Conservation (phyloP, 2,797 vertebrate genomes). For the Erpetoichthys calabaricus region DNA sequence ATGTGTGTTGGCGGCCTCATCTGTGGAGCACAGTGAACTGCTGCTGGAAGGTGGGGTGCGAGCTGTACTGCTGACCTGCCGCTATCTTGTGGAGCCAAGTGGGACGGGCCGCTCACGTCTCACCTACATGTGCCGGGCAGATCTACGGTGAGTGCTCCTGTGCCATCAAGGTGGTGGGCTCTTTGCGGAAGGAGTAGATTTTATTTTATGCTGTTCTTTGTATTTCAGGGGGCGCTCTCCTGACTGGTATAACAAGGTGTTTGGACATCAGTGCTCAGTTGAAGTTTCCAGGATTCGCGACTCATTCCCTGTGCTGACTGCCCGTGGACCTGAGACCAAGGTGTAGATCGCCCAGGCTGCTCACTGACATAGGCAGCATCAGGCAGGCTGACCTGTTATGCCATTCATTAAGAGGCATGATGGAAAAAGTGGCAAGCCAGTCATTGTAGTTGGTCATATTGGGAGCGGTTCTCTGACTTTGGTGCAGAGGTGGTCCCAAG, state of each 20-base stretch:
- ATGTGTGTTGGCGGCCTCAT: slow-evolving; percentile 55
- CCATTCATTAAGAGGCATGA: not conserved
- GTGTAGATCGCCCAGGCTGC: slow-evolving; percentile 21
- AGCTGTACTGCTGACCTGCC: slow-evolving; percentile 57
- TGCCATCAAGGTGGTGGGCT: not conserved
- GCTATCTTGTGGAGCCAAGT: slow-evolving; percentile 60
- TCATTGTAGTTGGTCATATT: not conserved
- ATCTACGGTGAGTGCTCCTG: slow-evolving; percentile 48
- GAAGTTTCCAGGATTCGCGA: slow-evolving; percentile 66
- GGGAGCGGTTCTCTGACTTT: not conserved
- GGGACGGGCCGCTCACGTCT: slow-evolving; percentile 50
- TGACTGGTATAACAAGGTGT: slow-evolving; percentile 76
- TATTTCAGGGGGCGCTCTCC: slow-evolving; percentile 59
- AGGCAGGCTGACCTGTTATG: not conserved
- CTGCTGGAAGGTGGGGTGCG: slow-evolving; percentile 48
- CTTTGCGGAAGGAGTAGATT: not conserved
- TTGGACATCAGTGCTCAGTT: slow-evolving; percentile 65
- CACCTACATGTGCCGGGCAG: slow-evolving; percentile 63
- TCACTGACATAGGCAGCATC: not conserved
- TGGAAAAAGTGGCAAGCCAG: too few relatives aligned
- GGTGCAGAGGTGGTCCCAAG: too few relatives aligned
- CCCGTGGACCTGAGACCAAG: slow-evolving; percentile 53
- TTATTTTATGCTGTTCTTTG: not conserved
- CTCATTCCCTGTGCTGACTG: slow-evolving; percentile 50
- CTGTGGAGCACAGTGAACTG: slow-evolving; percentile 55